Evolutionary conservation across 2,888 invertebrate species (phyloP).

Genomic region (Pedicia rivosa): DNA sequence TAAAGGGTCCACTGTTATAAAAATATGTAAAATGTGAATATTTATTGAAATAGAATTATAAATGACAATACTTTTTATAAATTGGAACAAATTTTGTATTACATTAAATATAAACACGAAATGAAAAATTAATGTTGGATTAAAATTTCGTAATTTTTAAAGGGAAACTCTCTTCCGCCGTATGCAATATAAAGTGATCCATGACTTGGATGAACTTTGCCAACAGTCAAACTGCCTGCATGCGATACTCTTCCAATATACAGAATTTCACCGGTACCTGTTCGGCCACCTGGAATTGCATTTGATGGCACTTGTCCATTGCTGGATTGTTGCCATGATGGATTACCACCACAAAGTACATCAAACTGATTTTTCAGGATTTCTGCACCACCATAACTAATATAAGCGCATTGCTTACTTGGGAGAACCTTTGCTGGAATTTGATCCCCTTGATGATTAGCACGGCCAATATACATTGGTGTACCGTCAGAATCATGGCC

Average conservation of each 20-base stretch:
- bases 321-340: conserved; percentile 15
- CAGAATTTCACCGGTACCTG: conserved; percentile 34
- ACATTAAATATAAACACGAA: too few relatives aligned
- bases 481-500: conserved; percentile 8
- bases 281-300: conserved; percentile 24
- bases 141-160: conserved; percentile 13
- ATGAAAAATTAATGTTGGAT: conserved; percentile 14
- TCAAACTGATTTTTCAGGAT: conserved; percentile 32
- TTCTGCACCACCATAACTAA: conserved; percentile 34
- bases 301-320: conserved; percentile 16
- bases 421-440: conserved; percentile 27
- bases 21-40: too few relatives aligned
- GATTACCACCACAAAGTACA: conserved; percentile 19
- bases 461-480: conserved; percentile 13
- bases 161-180: conserved; percentile 15
- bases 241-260: conserved; percentile 36
- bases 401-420: conserved; percentile 31
- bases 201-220: conserved; percentile 32
- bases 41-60: too few relatives aligned
- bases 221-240: conserved; percentile 33
- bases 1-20: too few relatives aligned
- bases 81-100: too few relatives aligned
- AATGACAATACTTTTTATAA: too few relatives aligned
- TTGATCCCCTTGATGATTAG: conserved; percentile 33
- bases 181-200: conserved; percentile 30